Percentiles rank a stretch among this genome's conserved stretches.
Evolutionary conservation across 2,888 invertebrate species (phyloP).

Genomic region (Urechis unicinctus): DNA sequence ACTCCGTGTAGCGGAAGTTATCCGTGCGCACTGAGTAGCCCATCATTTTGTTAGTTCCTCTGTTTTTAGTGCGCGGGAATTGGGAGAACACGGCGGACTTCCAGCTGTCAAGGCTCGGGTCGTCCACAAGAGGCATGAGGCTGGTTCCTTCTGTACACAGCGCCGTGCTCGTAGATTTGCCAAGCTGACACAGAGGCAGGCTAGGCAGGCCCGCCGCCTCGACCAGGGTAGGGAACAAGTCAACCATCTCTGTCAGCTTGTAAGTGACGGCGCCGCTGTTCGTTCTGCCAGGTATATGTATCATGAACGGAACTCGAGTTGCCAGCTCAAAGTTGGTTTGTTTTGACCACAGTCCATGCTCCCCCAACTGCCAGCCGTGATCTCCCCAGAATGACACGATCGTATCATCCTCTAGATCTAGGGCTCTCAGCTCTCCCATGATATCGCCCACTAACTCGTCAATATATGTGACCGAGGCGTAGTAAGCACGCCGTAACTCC

Average conservation of each 20-base stretch:
- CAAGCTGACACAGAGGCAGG: background rate
- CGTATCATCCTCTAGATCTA: conserved; percentile 10
- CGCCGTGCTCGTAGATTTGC: background rate
- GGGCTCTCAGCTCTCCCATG: conserved; percentile 1
- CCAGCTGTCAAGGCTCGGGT: too few species aligned
- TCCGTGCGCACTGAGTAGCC: too few species aligned
- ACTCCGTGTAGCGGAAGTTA: too few species aligned
- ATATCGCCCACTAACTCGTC: conserved; percentile 10
- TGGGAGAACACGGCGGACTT: too few species aligned
- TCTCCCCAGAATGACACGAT: conserved; percentile 11
- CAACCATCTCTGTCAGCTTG: too few species aligned
- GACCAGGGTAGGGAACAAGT: too few species aligned
- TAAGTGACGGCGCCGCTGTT: conserved; percentile 22
- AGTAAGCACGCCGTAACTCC: conserved; percentile 17
- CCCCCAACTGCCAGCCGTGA: too few species aligned
- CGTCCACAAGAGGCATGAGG: conserved; percentile 11
- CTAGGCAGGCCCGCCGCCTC: conserved; percentile 8
- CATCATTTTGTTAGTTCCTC: too few species aligned
- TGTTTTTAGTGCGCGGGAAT: too few species aligned
- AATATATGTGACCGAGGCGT: conserved; percentile 2
- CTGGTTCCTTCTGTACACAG: conserved; percentile 7
- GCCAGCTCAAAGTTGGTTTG: conserved; percentile 3
- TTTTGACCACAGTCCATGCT: too few species aligned
- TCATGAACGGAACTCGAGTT: too few species aligned
- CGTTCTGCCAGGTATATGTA: conserved; percentile 28